Evolutionary conservation across 2,797 vertebrate genomes (phyloP), one percentile per base, ranked within the genome.

Genomic region (Ispidina lecontei): DNA sequence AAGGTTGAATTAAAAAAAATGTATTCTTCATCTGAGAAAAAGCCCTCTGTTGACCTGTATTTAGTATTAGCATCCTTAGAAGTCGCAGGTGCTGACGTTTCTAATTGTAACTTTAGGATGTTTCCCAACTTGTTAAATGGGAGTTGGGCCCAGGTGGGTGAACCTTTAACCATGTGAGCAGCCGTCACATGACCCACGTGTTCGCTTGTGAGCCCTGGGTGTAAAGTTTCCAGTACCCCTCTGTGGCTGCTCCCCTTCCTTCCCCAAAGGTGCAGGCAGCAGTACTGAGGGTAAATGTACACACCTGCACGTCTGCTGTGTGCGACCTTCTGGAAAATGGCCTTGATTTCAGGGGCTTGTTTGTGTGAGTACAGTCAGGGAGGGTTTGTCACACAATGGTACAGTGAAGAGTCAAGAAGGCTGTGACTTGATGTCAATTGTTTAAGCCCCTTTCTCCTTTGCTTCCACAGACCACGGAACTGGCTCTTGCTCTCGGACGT

Each of bases 401-500:
- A 11, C 0, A 11, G 39, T 55, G 74, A n/a, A 43, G 49, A 37
- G 58, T 25, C 44, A 18, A 43, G 44, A 46, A 31, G 84, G 20
- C 62, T 3, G 3, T 37, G 35, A 28, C 43, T 33, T 52, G 3
- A 6, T 37, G 47, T 41, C 26, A 2, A 31, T 75, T 74, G 43
- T 0, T 72, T 72, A 59, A 94, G 39, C 80, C 44, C 68, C 43
- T 94, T 68, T 86, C 67, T 60, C 59, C 74, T 83, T 87, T 9
- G 9, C 79, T 83, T 76, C 60, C 64, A 2, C 96, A 99, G 99
- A 74, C 98, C 98, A 33, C 98, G 99, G 54, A 99, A 99, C 97
- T 99, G 99, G 99, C 97, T 99, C 31, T 96, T 99, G 94, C 98
- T 99, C 37, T 98, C 98, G 0, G 99, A 99, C 1, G 98, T 99